Evolutionary conservation across 2,797 vertebrate genomes (phyloP).

Genomic region (Knipowitschia caucasica): DNA sequence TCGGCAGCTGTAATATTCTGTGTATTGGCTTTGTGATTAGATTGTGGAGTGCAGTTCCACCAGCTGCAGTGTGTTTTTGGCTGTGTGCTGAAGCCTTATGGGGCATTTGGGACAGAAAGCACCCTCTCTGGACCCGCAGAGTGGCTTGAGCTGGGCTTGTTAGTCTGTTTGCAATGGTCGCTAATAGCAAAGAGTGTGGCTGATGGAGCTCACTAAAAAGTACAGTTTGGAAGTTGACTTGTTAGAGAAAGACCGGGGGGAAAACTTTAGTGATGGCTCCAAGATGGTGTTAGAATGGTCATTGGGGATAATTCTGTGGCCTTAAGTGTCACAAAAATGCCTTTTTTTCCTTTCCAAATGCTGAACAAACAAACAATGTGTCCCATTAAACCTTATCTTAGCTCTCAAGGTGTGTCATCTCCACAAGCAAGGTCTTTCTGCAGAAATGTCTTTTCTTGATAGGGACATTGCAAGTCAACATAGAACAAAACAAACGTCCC

Average conservation of each 20-base stretch:
- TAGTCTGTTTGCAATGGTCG: conserved; percentile 35
- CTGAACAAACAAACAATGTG: conserved; percentile 37
- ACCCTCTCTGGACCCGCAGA: conserved; percentile 23
- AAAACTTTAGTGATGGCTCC: conserved; percentile 41
- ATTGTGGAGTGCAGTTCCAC: not conserved
- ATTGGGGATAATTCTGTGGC: conserved; percentile 42
- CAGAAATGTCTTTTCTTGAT: no score
- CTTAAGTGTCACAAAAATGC: conserved; percentile 40
- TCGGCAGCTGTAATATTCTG: not conserved
- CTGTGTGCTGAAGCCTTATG: conserved; percentile 12
- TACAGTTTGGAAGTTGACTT: conserved; percentile 46
- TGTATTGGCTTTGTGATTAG: not conserved
- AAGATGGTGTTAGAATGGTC: conserved; percentile 39
- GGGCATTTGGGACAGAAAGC: conserved; percentile 22
- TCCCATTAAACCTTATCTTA: conserved; percentile 18
- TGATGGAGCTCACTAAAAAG: conserved; percentile 34
- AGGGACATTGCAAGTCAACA: no score
- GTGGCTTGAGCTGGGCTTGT: conserved; percentile 30
- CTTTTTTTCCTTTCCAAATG: conserved; percentile 29
- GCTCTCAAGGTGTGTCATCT: conserved; percentile 13
- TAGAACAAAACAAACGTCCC: no score
- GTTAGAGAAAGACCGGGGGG: conserved; percentile 31
- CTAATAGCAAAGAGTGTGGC: conserved; percentile 39
- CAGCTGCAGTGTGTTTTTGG: conserved; percentile 27
- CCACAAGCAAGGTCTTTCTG: not conserved